Evolutionary conservation across 2,888 invertebrate species (phyloP).

Genomic region (Drosophila anomalata): DNA sequence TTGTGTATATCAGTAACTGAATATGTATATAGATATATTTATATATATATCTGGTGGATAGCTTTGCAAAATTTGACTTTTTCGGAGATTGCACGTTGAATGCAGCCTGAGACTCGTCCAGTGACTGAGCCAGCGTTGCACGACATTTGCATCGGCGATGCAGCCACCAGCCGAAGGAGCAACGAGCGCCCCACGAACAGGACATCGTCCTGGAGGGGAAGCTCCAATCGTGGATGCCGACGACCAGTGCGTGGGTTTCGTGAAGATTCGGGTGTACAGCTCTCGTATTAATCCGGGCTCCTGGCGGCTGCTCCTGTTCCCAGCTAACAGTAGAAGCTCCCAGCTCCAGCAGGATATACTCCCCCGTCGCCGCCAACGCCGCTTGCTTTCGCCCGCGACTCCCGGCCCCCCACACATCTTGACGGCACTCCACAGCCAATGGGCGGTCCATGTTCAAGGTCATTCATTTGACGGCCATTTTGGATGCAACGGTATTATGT

Average conservation of each 20-base stretch:
- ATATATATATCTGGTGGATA: constrained; percentile 22
- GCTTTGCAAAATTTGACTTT: constrained; percentile 6
- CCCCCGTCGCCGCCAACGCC: neutral
- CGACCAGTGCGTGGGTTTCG: constrained; percentile 54
- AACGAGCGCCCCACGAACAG: constrained; percentile 35
- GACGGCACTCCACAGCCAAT: constrained; percentile 60
- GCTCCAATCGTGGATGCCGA: constrained; percentile 14
- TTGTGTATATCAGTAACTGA: neutral
- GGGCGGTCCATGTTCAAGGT: constrained; percentile 74
- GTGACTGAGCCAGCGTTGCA: constrained; percentile 66
- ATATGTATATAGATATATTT: constrained; percentile 13
- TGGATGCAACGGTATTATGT: constrained; percentile 52
- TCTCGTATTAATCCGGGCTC: constrained; percentile 25
- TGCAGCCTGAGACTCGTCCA: constrained; percentile 74
- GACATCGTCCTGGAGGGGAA: constrained; percentile 25
- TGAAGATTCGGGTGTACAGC: neutral
- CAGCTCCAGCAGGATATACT: constrained; percentile 6
- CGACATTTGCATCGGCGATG: constrained; percentile 60
- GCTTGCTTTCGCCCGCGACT: neutral
- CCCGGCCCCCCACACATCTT: neutral
- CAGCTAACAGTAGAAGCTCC: constrained; percentile 8
- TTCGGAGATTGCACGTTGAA: constrained; percentile 61
- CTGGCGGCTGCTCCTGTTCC: constrained; percentile 32
- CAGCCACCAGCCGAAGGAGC: constrained; percentile 34
- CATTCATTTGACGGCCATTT: constrained; percentile 75